Percentiles rank a stretch among this genome's conserved stretches.
Evolutionary conservation across 2,888 invertebrate genomes (phyloP).

Genomic region (Choreutis nemorana): DNA sequence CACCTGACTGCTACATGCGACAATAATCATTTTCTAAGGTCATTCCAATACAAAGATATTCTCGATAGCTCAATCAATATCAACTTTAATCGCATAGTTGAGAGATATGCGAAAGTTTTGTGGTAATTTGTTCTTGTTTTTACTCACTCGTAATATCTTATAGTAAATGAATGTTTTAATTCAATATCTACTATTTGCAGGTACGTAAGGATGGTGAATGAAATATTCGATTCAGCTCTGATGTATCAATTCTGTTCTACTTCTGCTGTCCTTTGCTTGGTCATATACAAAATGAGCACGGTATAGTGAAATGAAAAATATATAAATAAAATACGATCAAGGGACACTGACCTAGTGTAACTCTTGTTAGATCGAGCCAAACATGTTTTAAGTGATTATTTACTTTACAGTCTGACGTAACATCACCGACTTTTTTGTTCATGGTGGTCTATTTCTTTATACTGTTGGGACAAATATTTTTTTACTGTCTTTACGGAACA

Average conservation of each 20-base stretch:
- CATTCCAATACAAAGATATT: background rate
- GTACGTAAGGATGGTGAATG: constrained; percentile 20
- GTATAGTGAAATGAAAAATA: no score
- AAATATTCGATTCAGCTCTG: constrained; percentile 18
- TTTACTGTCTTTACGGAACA: constrained; percentile 28
- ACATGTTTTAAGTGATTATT: constrained; percentile 1
- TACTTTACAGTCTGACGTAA: constrained; percentile 18
- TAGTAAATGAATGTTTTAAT: background rate
- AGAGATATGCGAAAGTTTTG: constrained; percentile 21
- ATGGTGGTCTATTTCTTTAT: constrained; percentile 10
- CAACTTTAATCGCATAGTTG: constrained; percentile 17
- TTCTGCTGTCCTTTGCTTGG: constrained; percentile 15
- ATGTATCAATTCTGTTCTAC: constrained; percentile 21
- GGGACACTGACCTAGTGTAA: no score
- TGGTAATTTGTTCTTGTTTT: constrained; percentile 16
- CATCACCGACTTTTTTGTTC: constrained; percentile 17
- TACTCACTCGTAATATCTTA: background rate
- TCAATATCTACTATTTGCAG: constrained; percentile 17
- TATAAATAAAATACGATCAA: no score
- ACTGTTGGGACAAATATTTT: constrained; percentile 18
- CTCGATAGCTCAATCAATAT: constrained; percentile 1
- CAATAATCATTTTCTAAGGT: background rate
- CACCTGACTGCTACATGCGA: constrained; percentile 13
- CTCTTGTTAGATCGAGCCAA: no score
- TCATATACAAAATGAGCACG: constrained; percentile 19